phyloP scores from a whole-genome alignment of 1,140 invertebrate genomes.

The Diachasma alloeum region DNA sequence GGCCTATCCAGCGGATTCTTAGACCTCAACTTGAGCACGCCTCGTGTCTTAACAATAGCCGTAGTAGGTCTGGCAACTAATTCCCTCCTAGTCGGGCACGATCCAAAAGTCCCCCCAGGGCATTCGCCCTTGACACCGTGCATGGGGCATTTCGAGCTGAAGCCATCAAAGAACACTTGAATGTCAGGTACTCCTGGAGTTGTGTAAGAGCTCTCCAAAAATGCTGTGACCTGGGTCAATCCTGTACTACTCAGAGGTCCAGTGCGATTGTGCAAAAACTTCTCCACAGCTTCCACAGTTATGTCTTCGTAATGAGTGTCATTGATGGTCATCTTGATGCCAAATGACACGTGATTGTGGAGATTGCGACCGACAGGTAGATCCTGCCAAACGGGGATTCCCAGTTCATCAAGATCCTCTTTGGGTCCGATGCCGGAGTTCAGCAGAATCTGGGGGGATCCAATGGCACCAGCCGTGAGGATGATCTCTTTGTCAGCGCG shows the following conservation, averaged over 20 bases:
- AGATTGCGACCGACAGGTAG: constrained; percentile 70
- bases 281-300: constrained; percentile 52
- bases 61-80: constrained; percentile 55
- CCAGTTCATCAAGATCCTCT: constrained; percentile 64
- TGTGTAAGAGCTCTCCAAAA: constrained; percentile 54
- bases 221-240: constrained; percentile 62
- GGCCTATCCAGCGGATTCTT: constrained; percentile 71
- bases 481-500: constrained; percentile 70
- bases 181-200: constrained; percentile 50
- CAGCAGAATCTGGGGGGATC: constrained; percentile 75
- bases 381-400: constrained; percentile 63
- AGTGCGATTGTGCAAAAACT: constrained; percentile 54
- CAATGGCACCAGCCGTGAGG: constrained; percentile 73
- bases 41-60: constrained; percentile 46
- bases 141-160: constrained; percentile 52
- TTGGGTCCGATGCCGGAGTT: constrained; percentile 75
- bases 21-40: constrained; percentile 59
- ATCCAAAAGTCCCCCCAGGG: constrained; percentile 39
- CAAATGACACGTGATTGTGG: constrained; percentile 66
- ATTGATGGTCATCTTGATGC: constrained; percentile 55
- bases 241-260: constrained; percentile 64
- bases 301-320: constrained; percentile 51
- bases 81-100: constrained; percentile 47
- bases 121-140: constrained; percentile 55
- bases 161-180: constrained; percentile 61